A percentile compares a stretch with the other conserved stretches of the same genome.
phyloP scores from a whole-genome alignment of 2,797 vertebrate species.

The Brachyalestes nurse region DNA sequence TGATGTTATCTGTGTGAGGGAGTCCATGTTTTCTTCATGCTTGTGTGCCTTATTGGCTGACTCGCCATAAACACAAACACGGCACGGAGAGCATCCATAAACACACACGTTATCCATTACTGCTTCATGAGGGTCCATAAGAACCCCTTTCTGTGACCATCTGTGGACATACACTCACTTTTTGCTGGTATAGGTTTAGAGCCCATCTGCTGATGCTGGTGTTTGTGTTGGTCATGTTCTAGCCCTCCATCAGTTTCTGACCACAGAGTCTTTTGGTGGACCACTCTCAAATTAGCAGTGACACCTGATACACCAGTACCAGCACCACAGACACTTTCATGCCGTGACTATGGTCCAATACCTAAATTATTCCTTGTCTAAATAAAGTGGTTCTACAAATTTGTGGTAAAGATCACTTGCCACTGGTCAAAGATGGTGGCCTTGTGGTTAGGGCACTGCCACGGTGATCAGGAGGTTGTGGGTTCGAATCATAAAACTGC shows the following conservation, averaged over 20 bases:
- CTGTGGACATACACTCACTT: background rate
- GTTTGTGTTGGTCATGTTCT: background rate
- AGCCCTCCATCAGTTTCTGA: background rate
- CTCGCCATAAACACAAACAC: background rate
- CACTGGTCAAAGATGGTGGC: too few relatives aligned
- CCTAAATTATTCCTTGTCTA: background rate
- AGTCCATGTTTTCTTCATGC: constrained; percentile 29
- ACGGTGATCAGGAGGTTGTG: too few relatives aligned
- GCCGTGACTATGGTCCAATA: background rate
- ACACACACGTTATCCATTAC: background rate
- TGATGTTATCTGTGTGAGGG: constrained; percentile 43
- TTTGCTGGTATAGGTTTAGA: background rate
- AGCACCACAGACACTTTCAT: background rate
- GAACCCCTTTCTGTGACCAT: background rate
- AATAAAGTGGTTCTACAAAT: too few relatives aligned
- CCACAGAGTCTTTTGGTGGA: background rate
- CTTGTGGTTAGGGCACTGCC: too few relatives aligned
- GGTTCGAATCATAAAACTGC: too few relatives aligned
- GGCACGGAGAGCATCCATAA: background rate
- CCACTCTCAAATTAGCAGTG: too few relatives aligned
- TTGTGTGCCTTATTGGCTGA: constrained; percentile 19
- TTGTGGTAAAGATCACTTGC: too few relatives aligned
- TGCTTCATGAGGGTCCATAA: background rate
- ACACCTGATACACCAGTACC: too few relatives aligned
- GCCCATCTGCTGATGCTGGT: background rate